Percentiles rank a stretch among this genome's conserved stretches.
Evolutionary conservation across 2,113 vertebrate species (phyloP).

Genomic region (Suricata suricatta): DNA sequence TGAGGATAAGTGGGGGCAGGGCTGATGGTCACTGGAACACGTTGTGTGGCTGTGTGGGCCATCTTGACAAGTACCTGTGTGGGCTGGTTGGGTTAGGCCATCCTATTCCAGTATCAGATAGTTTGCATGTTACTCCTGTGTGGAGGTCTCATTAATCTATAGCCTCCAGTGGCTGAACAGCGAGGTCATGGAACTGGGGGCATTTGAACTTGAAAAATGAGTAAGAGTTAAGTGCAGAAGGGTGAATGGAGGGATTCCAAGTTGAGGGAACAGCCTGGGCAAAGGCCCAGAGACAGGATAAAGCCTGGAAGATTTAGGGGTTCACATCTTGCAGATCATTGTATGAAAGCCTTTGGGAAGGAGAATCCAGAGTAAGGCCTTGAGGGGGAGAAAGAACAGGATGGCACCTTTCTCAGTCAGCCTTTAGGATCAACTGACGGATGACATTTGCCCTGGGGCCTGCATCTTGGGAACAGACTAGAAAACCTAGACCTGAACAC

Average conservation of each 20-base stretch:
- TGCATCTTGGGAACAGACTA: background rate
- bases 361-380: background rate
- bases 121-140: background rate
- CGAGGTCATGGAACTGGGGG: background rate
- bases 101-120: background rate
- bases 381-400: background rate
- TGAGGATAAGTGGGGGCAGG: no score
- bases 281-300: background rate
- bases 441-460: background rate
- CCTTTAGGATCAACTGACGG: background rate
- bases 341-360: background rate
- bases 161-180: background rate
- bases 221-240: background rate
- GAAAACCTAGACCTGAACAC: background rate
- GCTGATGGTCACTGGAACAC: background rate
- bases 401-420: background rate
- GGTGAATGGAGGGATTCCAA: background rate
- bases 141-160: background rate
- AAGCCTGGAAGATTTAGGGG: background rate
- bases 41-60: background rate
- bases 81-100: background rate
- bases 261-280: background rate
- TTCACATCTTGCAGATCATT: background rate
- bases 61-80: background rate
- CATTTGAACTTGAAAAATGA: conserved; percentile 12